A percentile compares a stretch with the other conserved stretches of the same genome.
phyloP scores from a whole-genome alignment of 2,888 invertebrate genomes.

The Sinotaia quadrata region DNA sequence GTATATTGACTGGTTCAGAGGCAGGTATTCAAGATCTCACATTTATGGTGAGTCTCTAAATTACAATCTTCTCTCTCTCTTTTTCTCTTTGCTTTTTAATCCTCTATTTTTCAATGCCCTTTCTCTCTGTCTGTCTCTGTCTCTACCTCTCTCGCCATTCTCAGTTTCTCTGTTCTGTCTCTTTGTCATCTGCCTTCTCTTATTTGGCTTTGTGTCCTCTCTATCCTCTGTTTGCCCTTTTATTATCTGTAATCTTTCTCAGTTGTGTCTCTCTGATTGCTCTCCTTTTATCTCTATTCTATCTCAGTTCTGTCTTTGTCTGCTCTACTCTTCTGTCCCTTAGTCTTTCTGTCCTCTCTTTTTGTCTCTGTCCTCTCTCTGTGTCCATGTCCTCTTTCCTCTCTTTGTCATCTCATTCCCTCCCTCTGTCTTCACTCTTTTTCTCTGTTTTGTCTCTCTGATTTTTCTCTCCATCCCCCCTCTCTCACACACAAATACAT shows the following conservation, averaged over 20 bases:
- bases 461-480: too few species aligned
- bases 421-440: too few species aligned
- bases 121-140: slow-evolving; percentile 1
- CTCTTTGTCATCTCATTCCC: too few species aligned
- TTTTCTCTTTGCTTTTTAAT: too few species aligned
- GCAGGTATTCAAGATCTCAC: slow-evolving; percentile 5
- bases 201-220: too few species aligned
- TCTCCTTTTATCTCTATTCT: background rate
- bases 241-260: slow-evolving; percentile 1
- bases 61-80: too few species aligned
- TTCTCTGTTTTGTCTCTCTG: too few species aligned
- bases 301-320: background rate
- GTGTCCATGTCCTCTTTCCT: too few species aligned
- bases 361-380: background rate
- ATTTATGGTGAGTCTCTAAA: background rate
- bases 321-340: slow-evolving; percentile 3
- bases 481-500: too few species aligned
- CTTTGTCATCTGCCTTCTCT: background rate
- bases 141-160: background rate
- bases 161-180: background rate
- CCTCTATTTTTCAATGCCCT: too few species aligned
- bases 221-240: slow-evolving; percentile 1
- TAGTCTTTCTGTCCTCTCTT: background rate
- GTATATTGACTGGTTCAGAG: background rate
- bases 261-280: background rate